phyloP scores from a whole-genome alignment of 1,140 invertebrate species.

The Neuroterus valhalla region DNA sequence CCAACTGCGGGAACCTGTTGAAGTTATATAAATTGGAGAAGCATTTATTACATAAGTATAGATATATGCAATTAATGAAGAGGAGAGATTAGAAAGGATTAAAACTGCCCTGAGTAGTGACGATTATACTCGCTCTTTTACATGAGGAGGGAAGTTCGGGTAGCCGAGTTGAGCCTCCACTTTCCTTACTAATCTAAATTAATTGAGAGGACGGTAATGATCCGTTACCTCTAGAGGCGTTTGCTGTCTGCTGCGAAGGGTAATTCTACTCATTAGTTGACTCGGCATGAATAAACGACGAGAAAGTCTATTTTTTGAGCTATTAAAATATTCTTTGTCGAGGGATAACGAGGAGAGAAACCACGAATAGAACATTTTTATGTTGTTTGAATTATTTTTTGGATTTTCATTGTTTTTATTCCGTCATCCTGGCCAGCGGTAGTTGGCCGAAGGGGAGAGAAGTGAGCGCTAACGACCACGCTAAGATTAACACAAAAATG shows the following conservation, averaged over 20 bases:
- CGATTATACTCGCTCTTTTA: background rate
- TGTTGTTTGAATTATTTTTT: background rate
- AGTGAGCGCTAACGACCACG: too few relatives aligned
- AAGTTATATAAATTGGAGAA: background rate
- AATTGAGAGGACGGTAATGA: slow-evolving; percentile 64
- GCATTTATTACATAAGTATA: background rate
- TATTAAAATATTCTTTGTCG: background rate
- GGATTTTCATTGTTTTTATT: too few relatives aligned
- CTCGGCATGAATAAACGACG: background rate
- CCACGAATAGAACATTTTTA: too few relatives aligned
- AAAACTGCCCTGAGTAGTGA: background rate
- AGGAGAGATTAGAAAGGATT: background rate
- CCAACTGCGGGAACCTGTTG: too few relatives aligned
- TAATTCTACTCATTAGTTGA: slow-evolving; percentile 6
- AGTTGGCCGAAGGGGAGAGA: too few relatives aligned
- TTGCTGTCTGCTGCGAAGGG: slow-evolving; percentile 13
- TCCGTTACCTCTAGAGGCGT: slow-evolving; percentile 58
- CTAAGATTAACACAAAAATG: too few relatives aligned
- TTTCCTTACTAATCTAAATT: slow-evolving; percentile 60
- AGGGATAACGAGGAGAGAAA: background rate
- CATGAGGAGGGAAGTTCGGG: slow-evolving; percentile 4
- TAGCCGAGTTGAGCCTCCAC: slow-evolving; percentile 14
- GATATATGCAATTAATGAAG: background rate
- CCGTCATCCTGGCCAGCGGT: too few relatives aligned
- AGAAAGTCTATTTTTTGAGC: background rate